Evolutionary conservation across 1,140 invertebrate species (phyloP), one percentile per base, ranked within the genome.

Genomic region (Meloidogyne exigua): DNA sequence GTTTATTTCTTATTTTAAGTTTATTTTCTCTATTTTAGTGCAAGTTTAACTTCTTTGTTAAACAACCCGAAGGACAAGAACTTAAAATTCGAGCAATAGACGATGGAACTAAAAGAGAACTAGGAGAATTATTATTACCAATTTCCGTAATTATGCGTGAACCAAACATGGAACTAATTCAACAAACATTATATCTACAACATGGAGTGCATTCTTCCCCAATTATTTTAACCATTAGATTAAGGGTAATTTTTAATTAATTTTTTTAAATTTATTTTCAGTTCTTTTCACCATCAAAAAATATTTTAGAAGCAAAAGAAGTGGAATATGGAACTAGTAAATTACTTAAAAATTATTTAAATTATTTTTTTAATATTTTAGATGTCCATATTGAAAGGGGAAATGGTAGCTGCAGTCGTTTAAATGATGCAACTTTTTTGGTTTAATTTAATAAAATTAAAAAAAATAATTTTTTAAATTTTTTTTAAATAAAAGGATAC

Each of bases 51-150:
- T 85, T 85, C 69, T 85, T 87, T 72, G 84, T 85, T 11, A 78
- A 83, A 63, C 82, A 85, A 66, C 83, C 83, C 10, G 84, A 86
- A 62, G 84, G 84, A 62, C 84, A 85, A 69, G 84, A 85, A 23
- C 57, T 85, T 11, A 80, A 81, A 44, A 66, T 85, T 32, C 66
- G 70, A 44, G 85, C 84, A 7, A 32, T 85, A 21, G 85, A 87
- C 49, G 82, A 84, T 32, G 82, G 82, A 39, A 87, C 86, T 18
- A 81, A 76, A 26, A 72, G 81, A 21, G 67, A 76, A 36, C 63
- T 87, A 2, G 85, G 85, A 7, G 76, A 80, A 63, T 67, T 87
- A 11, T 78, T 11, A 23, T 81, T 87, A 78, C 81, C 81, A 3
- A 32, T 87, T 10, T 65, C 32, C 2, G 72, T 67, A 11, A 71